Conservation (phyloP, 2,888 invertebrate species). For the Eurytoma californica region DNA sequence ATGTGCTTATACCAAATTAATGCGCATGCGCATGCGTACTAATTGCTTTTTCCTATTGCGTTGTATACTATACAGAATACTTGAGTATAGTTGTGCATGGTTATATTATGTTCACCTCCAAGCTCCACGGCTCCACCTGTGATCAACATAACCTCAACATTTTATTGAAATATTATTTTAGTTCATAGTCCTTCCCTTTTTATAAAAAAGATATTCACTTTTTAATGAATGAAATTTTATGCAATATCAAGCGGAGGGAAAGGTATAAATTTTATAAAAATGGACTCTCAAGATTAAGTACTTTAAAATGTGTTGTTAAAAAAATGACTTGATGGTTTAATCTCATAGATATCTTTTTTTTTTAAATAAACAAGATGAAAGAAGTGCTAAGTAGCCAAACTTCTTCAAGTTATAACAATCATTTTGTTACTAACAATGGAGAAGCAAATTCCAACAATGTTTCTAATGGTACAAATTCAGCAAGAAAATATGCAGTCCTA, state of each 20-base stretch:
- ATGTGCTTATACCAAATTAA: too few species aligned
- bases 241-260: slow-evolving; percentile 12
- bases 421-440: slow-evolving; percentile 70
- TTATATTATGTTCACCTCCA: too few species aligned
- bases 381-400: slow-evolving; percentile 67
- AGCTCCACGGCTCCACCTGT: neutral
- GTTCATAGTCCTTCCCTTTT: slow-evolving; percentile 18
- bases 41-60: too few species aligned
- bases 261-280: slow-evolving; percentile 4
- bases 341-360: slow-evolving; percentile 6
- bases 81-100: too few species aligned
- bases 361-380: slow-evolving; percentile 64
- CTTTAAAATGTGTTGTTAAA: slow-evolving; percentile 6
- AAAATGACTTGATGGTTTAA: slow-evolving; percentile 29
- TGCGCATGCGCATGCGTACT: too few species aligned
- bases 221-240: slow-evolving; percentile 3
- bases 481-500: slow-evolving; percentile 70
- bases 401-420: slow-evolving; percentile 65
- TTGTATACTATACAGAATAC: too few species aligned
- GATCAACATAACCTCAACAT: slow-evolving; percentile 48
- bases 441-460: slow-evolving; percentile 65
- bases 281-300: neutral
- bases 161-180: slow-evolving; percentile 13
- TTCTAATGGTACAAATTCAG: slow-evolving; percentile 64
- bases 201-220: slow-evolving; percentile 1